phyloP scores from a whole-genome alignment of 2,888 invertebrate genomes.

The Crossocerus cetratus region DNA sequence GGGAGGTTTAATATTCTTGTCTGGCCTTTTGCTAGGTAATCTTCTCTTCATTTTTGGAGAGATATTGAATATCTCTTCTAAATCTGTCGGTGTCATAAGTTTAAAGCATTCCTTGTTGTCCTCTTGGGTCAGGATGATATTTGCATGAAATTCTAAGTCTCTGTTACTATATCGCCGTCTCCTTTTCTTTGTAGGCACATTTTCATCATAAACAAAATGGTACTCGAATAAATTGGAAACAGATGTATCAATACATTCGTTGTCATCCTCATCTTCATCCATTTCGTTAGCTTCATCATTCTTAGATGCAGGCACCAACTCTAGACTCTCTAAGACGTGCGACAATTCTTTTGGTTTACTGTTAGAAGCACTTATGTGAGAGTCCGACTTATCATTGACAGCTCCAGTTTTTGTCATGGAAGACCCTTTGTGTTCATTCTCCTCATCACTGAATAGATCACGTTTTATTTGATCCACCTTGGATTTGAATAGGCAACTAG shows the following conservation, averaged over 20 bases:
- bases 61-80: slow-evolving; percentile 66
- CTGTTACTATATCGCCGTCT: slow-evolving; percentile 63
- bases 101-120: slow-evolving; percentile 46
- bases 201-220: slow-evolving; percentile 66
- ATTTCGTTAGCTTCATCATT: slow-evolving; percentile 14
- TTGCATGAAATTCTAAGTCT: slow-evolving; percentile 61
- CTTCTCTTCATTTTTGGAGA: slow-evolving; percentile 60
- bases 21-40: slow-evolving; percentile 31
- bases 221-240: slow-evolving; percentile 49
- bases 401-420: slow-evolving; percentile 12
- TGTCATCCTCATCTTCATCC: neutral
- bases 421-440: slow-evolving; percentile 56
- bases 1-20: slow-evolving; percentile 35
- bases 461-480: slow-evolving; percentile 72
- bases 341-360: slow-evolving; percentile 50
- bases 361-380: neutral
- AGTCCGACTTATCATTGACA: slow-evolving; percentile 3
- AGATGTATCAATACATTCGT: slow-evolving; percentile 14
- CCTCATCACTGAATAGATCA: slow-evolving; percentile 72
- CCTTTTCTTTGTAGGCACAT: slow-evolving; percentile 55
- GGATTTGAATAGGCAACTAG: slow-evolving; percentile 46
- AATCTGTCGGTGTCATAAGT: slow-evolving; percentile 59
- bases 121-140: slow-evolving; percentile 54
- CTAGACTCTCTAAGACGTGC: slow-evolving; percentile 68
- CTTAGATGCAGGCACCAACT: slow-evolving; percentile 64